Evolutionary conservation across 2,113 vertebrate genomes (phyloP), one percentile per base, ranked within the genome.

Genomic region (Shinisaurus crocodilurus): DNA sequence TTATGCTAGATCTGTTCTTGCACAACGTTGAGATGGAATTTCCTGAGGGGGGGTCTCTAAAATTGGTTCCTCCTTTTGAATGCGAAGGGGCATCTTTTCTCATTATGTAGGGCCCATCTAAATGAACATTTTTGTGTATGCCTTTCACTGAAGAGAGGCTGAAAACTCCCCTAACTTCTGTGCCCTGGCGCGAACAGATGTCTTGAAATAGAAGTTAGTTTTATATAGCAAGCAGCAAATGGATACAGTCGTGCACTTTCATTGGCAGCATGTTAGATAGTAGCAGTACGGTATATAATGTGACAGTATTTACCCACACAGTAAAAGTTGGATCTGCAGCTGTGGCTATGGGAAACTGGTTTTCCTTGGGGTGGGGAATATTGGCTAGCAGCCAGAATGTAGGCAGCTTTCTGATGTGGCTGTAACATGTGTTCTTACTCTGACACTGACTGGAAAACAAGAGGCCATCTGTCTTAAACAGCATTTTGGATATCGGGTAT

Each of bases 401-500:
- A 82, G 79, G 79, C 27, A 74, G n/a, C 8, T 72, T 74, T 82
- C 37, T 82, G 32, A 84, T 84, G 70, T 84, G 70, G 69, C 69
- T 75, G 32, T n/a, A 84, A 82, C 77, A 83, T 63, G 40, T 83
- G 69, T 63, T 83, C 63, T 88, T 88, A 50, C 6, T 80, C 65
- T 69, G 60, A 45, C 50, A 76, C 40, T 63, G 50, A 37, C 69
- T 65, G 50, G 80, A 50, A 83, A 89, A 74, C 40, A 63, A 83
- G 57, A 89, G 15, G 37, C 37, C 23, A 3, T 27, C 50, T 87
- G 86, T 67, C n/a, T 83, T 45, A 27, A 75, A 43, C 27, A 75
- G 67, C 37, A 63, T 60, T 60, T 83, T 70, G 77, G 23, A 50
- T 70, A 50, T 81, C 23, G 15, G 32, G 20, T 75, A n/a, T 48